phyloP scores from a whole-genome alignment of 2,113 vertebrate genomes.

The Cyphomyrus discorhynchus region DNA sequence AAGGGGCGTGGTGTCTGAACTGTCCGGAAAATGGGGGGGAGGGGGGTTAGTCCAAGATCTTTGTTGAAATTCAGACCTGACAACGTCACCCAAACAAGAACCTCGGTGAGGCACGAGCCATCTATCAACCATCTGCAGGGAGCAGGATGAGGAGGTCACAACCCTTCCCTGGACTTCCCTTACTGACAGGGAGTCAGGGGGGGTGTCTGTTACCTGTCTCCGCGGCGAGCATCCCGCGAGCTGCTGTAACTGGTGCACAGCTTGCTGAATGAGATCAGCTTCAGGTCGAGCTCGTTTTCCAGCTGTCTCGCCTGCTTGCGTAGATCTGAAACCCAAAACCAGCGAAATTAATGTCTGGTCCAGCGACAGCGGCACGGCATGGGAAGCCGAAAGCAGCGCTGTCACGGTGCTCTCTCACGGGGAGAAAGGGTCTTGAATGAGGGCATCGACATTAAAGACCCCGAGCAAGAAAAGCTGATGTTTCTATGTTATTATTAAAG shows the following conservation, averaged over 20 bases:
- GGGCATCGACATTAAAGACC: neutral
- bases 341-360: neutral
- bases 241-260: constrained; percentile 89
- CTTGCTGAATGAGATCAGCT: constrained; percentile 97
- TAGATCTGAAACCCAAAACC: constrained; percentile 67
- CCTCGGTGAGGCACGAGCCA: neutral
- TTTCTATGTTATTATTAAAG: neutral
- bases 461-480: neutral
- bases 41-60: neutral
- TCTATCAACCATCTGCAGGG: neutral
- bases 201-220: constrained; percentile 75
- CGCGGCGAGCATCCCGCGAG: constrained; percentile 77
- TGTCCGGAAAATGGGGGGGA: constrained; percentile 36
- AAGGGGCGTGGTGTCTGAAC: constrained; percentile 91
- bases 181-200: neutral
- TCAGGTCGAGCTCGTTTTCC: constrained; percentile 95
- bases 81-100: too few relatives aligned
- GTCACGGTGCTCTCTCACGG: neutral
- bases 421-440: neutral
- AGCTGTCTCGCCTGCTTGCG: constrained; percentile 92
- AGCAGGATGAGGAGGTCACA: neutral
- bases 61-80: neutral
- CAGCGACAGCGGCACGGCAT: neutral
- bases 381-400: neutral
- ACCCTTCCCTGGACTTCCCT: neutral